Percentiles rank a stretch among this genome's conserved stretches.
Conservation (phyloP, 2,113 vertebrate genomes). For the Irena cyanogastra region DNA sequence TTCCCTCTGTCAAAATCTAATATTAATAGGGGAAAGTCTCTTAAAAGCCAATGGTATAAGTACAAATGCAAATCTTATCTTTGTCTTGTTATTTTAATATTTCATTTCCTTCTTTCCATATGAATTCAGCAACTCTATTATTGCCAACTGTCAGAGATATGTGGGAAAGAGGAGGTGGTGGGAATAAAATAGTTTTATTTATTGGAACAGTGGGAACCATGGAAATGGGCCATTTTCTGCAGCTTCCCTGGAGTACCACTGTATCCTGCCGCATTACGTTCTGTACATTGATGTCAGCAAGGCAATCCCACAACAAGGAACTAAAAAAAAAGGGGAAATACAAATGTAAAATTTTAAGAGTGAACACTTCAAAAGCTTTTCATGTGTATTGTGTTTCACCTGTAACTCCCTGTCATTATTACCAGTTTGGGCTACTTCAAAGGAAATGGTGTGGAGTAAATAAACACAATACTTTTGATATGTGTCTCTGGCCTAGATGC, state of each 20-base stretch:
- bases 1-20: constrained; percentile 32
- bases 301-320: background rate
- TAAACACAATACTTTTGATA: background rate
- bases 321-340: background rate
- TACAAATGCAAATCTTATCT: constrained; percentile 63
- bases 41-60: constrained; percentile 50
- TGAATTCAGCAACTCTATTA: constrained; percentile 60
- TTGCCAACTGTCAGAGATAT: constrained; percentile 42
- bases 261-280: background rate
- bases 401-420: background rate
- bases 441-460: background rate
- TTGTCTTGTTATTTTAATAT: constrained; percentile 62
- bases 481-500: background rate
- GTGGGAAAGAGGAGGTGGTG: constrained; percentile 45
- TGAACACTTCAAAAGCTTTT: background rate
- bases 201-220: background rate
- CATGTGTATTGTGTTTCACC: background rate
- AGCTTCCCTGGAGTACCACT: background rate
- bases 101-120: constrained; percentile 61
- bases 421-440: background rate
- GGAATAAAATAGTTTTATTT: constrained; percentile 29
- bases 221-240: background rate
- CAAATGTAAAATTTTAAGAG: background rate
- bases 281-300: background rate
- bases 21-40: constrained; percentile 55